Conservation (phyloP, 2,888 invertebrate genomes). For the Pherbina coryleti region DNA sequence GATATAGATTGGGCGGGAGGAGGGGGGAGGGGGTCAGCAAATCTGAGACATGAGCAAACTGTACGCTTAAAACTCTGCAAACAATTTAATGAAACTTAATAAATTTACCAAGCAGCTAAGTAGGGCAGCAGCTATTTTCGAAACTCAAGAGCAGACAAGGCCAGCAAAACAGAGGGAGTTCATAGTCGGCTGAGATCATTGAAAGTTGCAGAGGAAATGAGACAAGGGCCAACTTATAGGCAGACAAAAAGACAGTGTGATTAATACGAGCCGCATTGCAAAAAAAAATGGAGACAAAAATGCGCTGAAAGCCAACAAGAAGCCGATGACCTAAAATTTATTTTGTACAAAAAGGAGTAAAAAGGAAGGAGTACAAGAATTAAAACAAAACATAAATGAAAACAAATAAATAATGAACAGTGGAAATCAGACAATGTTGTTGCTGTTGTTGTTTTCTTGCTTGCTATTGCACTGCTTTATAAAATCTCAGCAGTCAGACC, state of each 20-base stretch:
- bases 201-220: conserved; percentile 18
- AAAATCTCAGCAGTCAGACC: conserved; percentile 37
- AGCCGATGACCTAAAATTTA: conserved; percentile 25
- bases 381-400: background rate
- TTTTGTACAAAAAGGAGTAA: too few relatives aligned
- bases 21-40: background rate
- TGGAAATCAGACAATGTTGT: background rate
- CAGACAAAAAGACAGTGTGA: background rate
- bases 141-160: background rate
- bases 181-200: background rate
- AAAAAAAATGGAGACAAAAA: background rate
- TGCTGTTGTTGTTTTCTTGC: background rate
- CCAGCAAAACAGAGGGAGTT: background rate
- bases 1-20: too few relatives aligned
- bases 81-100: background rate
- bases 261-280: background rate
- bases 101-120: background rate
- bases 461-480: background rate
- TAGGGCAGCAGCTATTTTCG: conserved; percentile 25
- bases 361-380: background rate
- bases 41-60: background rate
- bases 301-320: background rate
- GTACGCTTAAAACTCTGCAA: background rate
- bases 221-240: background rate
- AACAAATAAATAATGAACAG: background rate